Evolutionary conservation across 2,113 vertebrate species (phyloP).

Genomic region (Pluvianellus socialis): DNA sequence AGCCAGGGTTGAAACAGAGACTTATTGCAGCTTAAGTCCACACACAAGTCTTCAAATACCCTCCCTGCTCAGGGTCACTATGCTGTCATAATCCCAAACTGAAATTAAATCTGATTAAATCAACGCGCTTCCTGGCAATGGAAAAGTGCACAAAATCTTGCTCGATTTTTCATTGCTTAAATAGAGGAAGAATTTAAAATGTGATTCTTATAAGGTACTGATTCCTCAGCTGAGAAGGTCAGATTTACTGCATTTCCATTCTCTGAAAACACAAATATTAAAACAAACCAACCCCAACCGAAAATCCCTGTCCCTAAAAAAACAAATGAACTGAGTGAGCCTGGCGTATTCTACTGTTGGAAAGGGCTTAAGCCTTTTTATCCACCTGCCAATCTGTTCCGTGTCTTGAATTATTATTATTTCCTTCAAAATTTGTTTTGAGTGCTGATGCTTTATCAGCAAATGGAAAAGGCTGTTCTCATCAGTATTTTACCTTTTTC

Average conservation of each 20-base stretch:
- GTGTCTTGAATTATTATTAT: not conserved
- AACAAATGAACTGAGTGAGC: not conserved
- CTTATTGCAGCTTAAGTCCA: not conserved
- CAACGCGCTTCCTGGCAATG: not conserved
- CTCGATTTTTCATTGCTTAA: not conserved
- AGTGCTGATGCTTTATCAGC: not conserved
- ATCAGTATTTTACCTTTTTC: not conserved
- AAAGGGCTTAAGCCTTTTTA: not conserved
- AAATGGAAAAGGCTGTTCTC: not conserved
- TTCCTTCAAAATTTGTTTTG: not conserved
- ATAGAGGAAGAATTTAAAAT: not conserved
- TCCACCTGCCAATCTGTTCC: not conserved
- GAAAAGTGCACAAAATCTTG: not conserved
- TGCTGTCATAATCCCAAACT: not conserved
- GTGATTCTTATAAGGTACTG: fast-evolving
- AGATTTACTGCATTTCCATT: not conserved
- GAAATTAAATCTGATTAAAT: not conserved
- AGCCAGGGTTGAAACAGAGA: not conserved
- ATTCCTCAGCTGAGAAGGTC: not conserved
- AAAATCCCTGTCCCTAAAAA: not conserved
- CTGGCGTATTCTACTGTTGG: not conserved
- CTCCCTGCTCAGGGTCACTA: too few species aligned
- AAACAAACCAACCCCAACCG: fast-evolving
- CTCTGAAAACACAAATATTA: not conserved
- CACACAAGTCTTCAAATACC: not conserved